Conservation (phyloP, 1,140 invertebrate genomes). For the Drosophila busckii region DNA sequence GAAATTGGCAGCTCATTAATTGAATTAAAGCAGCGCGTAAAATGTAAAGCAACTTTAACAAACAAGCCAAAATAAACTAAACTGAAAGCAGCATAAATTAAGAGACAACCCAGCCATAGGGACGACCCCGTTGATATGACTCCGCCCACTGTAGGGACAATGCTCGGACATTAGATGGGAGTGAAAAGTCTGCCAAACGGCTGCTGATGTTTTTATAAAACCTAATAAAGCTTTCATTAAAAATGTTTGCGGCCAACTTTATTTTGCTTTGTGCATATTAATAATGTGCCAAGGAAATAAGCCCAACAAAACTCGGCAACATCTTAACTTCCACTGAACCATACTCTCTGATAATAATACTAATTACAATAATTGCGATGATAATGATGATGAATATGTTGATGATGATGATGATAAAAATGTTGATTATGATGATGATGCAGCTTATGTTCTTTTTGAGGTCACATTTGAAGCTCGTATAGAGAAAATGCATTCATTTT, state of each 20-base stretch:
- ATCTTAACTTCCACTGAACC: background rate
- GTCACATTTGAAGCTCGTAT: slow-evolving; percentile 30
- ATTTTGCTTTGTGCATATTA: slow-evolving; percentile 51
- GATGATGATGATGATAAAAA: slow-evolving; percentile 30
- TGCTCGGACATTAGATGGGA: background rate
- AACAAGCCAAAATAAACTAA: slow-evolving; percentile 18
- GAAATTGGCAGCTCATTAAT: slow-evolving; percentile 63
- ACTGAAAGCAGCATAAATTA: slow-evolving; percentile 66
- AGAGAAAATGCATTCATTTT: slow-evolving; percentile 48
- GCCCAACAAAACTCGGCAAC: slow-evolving; percentile 24
- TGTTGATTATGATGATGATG: slow-evolving; percentile 33
- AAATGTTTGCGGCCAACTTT: slow-evolving; percentile 48
- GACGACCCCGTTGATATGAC: slow-evolving; percentile 53
- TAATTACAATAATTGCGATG: slow-evolving; percentile 24
- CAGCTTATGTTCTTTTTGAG: slow-evolving; percentile 30
- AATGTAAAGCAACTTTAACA: slow-evolving; percentile 34
- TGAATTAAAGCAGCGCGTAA: slow-evolving; percentile 42
- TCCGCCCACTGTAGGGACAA: slow-evolving; percentile 1
- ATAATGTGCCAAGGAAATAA: slow-evolving; percentile 40
- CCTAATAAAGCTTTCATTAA: slow-evolving; percentile 58
- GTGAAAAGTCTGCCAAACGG: slow-evolving; percentile 3
- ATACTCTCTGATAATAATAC: slow-evolving; percentile 34
- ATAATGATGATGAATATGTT: slow-evolving; percentile 17
- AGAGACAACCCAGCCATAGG: slow-evolving; percentile 32
- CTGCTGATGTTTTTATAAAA: slow-evolving; percentile 60